Base-by-base conservation (phyloP, 1,140 invertebrate species). In the Drosophila quadrilineata region DNA sequence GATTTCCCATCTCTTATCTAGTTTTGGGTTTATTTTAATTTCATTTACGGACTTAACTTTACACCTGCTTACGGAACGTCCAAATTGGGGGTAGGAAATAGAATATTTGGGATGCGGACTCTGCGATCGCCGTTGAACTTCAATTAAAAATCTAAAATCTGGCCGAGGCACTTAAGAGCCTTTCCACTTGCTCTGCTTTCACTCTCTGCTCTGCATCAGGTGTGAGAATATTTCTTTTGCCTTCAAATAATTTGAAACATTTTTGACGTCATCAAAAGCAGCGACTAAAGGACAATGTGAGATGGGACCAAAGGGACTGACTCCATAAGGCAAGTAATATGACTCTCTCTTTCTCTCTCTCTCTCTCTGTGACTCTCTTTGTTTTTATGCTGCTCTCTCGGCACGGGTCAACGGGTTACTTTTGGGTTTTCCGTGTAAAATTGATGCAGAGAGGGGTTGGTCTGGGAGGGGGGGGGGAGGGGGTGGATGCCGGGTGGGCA, bases 41-140 rank as follows among this genome's bases (percentile, higher is more conserved):
- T 87, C 77, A 75, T 88, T 88, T 88, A 88, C 76, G 84, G 82
- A 88, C 88, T 88, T 85, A 88, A 88, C 87, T 88, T 88, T 88
- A 88, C 87, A 88, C 87, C 87, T 88, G 87, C 65, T 82, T 58
- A 52, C 58, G 54, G 64, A 62, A 67, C 28, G 64, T 58, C 59
- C 53, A 31, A 52, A 43, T 1, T 35, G 38, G 31, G 26, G 56
- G 45, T 19, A 6, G 38, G 24, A 21, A 31, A 6, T 6, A 29
- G 2, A 8, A 31, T 10, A 5, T 14, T 6, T 10, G 16, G 33
- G 28, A 50, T 31, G 46, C 57, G 40, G 63, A 82, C 62, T 63
- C 26, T 52, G 40, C 43, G 50, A 63, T 56, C 50, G 29, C 22
- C 75, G 52, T 54, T 71, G 67, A 49, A 87, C 87, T 87, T 87